phyloP scores from a whole-genome alignment of 2,888 invertebrate species.

The Cartodere bifasciata region DNA sequence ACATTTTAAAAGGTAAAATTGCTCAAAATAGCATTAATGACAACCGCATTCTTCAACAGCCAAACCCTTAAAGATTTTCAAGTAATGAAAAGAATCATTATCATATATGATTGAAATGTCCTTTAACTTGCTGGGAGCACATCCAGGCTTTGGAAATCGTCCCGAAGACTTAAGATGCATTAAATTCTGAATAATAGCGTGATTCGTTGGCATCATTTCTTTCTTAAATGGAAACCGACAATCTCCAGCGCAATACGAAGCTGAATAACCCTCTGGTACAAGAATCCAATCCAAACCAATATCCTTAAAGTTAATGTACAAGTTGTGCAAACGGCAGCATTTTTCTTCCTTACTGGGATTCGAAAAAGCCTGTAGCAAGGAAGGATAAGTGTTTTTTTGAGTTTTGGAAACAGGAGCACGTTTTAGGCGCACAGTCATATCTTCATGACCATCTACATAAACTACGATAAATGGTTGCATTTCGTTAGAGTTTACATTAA shows the following conservation, averaged over 20 bases:
- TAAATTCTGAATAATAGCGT: slow-evolving; percentile 1
- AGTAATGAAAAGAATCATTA: background rate
- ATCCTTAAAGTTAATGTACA: slow-evolving; percentile 1
- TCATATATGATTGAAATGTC: background rate
- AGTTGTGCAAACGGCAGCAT: slow-evolving; percentile 1
- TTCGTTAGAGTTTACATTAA: no score
- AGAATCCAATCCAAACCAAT: slow-evolving; percentile 1
- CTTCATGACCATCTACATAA: no score
- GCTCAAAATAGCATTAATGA: no score
- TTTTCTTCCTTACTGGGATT: background rate
- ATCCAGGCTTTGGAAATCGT: background rate
- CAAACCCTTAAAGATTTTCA: background rate
- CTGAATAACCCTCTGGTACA: background rate
- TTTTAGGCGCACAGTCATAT: no score
- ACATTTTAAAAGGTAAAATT: no score
- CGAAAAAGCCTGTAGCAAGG: background rate
- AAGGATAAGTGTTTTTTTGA: background rate
- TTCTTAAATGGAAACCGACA: background rate
- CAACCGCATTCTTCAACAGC: background rate
- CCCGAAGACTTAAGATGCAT: background rate
- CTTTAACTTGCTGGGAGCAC: background rate
- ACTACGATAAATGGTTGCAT: no score
- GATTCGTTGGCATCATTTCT: background rate
- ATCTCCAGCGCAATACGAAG: slow-evolving; percentile 1
- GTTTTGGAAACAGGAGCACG: no score